Conservation (phyloP, 1,140 invertebrate species). For the Sycophaga agraensis region DNA sequence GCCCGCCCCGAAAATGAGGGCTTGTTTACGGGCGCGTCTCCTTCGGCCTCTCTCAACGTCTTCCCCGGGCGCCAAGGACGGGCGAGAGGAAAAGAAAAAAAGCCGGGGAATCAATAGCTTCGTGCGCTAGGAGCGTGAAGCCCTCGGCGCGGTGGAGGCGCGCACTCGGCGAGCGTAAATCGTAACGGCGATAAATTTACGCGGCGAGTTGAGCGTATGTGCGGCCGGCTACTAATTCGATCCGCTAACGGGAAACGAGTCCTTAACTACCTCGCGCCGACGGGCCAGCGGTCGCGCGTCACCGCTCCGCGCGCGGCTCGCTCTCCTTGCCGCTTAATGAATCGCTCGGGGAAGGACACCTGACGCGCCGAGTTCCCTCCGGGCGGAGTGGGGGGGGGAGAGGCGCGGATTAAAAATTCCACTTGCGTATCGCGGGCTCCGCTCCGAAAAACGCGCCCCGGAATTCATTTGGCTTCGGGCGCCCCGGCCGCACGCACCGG, state of each 20-base stretch:
- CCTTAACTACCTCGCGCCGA: conserved; percentile 24
- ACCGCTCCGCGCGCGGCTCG: not conserved
- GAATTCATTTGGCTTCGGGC: no score
- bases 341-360: no score
- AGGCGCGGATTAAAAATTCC: no score
- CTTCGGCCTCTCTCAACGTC: no score
- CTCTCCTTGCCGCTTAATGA: no score
- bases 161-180: conserved; percentile 26
- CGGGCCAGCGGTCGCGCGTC: not conserved
- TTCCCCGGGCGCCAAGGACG: not conserved
- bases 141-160: not conserved
- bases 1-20: no score
- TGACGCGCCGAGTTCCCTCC: no score
- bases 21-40: no score
- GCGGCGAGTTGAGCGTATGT: conserved; percentile 23
- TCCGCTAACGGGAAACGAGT: conserved; percentile 37
- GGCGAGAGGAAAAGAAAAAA: not conserved
- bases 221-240: conserved; percentile 22
- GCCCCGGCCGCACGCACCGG: no score
- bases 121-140: not conserved
- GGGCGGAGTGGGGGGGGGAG: no score
- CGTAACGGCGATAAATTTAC: conserved; percentile 32
- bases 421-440: no score
- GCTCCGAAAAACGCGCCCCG: no score
- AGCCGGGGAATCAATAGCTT: conserved; percentile 25